Evolutionary conservation across 1,140 invertebrate species (phyloP), one percentile per base, ranked within the genome.

Genomic region (Diorhabda elongata): DNA sequence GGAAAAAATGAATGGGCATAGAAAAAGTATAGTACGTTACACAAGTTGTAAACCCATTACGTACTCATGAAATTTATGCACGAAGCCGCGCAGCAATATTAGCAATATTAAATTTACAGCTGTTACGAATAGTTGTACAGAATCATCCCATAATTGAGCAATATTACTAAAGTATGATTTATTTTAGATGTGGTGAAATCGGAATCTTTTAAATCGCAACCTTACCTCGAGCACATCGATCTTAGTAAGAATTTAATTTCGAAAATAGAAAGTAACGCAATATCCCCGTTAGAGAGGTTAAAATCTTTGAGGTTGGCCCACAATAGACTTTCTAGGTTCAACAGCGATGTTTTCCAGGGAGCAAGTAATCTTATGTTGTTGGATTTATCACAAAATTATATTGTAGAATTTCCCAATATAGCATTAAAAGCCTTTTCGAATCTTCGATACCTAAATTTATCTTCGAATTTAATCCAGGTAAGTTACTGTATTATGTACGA

Each of bases 311-410:
- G 90, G 74, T 81, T 96, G 4, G 86, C 88, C 0, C 87, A 88
- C 69, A 96, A 95, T 81, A 85, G 90, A 69, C 83, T 95, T 2
- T 84, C 85, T 2, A 87, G 88, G 70, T 87, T 95, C 76, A 93
- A 93, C 79, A 92, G 91, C 77, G 91, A 93, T 76, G 88, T 92
- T 58, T 94, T 92, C 75, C 85, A 90, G 82, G 90, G 92, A 63
- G 86, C 91, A 3, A 85, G 87, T 69, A 89, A 87, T 65, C 80
- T 96, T 43, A 86, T 93, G 70, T 87, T 88, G 69, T 80, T 96
- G 67, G 92, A 95, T 80, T 81, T 96, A 4, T 93, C 93, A 1
- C 87, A 91, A 74, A 96, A 97, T 81, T 93, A 93, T 75, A 87
- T 97, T 11, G 83, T 85, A 4, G 88, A 92, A 74, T 91, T 96